These are phyloP conservation scores for Boloria euphrosyne DNA, from an alignment of 2,888 invertebrate species.

Conservation along the genomic window DNA sequence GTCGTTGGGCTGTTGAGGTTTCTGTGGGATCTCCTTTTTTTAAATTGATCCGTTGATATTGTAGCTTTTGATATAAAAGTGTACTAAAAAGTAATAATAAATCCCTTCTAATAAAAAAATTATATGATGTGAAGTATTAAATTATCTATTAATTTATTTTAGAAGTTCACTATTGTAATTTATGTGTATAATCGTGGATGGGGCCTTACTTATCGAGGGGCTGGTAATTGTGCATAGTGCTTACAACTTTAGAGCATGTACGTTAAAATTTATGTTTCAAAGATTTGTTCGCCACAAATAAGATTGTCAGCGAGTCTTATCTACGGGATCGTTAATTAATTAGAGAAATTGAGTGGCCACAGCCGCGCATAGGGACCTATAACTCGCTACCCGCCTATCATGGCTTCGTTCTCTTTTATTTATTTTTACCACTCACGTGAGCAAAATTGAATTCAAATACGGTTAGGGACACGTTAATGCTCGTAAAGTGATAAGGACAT, in stretches of 20 bases:
- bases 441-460: conserved; percentile 76
- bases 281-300: conserved; percentile 82
- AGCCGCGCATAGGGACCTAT: conserved; percentile 77
- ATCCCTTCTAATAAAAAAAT: no score
- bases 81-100: no score
- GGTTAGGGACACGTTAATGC: conserved; percentile 34
- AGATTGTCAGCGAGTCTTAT: conserved; percentile 81
- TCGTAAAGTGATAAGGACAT: conserved; percentile 27
- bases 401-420: conserved; percentile 76
- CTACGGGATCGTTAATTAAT: conserved; percentile 82
- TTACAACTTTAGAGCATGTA: conserved; percentile 80
- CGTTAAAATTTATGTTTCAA: conserved; percentile 78
- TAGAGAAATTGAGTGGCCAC: conserved; percentile 81
- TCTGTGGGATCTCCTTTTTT: no score
- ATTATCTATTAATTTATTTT: background rate
- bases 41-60: no score
- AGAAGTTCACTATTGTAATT: conserved; percentile 39
- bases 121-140: background rate
- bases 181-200: conserved; percentile 38
- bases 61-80: no score
- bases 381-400: conserved; percentile 81
- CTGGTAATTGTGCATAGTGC: conserved; percentile 70
- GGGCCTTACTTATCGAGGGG: conserved; percentile 55
- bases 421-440: conserved; percentile 81
- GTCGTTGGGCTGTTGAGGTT: no score